Evolutionary conservation across 2,797 vertebrate species (phyloP).

Genomic region (Cottoperca gobio): DNA sequence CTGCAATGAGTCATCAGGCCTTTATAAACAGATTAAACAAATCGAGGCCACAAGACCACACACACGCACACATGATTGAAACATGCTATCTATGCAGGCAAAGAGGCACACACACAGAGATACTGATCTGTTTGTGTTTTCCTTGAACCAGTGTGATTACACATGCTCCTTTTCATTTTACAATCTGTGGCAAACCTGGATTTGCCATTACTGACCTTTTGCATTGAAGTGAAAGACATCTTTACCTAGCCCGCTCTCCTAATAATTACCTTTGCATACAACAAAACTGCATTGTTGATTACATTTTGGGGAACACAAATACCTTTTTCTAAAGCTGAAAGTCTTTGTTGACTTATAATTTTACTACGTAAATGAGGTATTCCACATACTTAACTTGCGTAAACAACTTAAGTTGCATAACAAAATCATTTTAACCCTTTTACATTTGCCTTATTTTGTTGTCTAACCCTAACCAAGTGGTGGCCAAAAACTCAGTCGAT

Average conservation of each 20-base stretch:
- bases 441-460: no score
- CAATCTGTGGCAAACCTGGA: neutral
- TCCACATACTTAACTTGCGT: no score
- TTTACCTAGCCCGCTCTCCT: neutral
- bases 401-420: no score
- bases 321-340: no score
- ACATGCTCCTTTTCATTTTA: neutral
- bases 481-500: no score
- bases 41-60: constrained; percentile 40
- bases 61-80: constrained; percentile 16
- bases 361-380: no score
- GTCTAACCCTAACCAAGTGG: no score
- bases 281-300: no score
- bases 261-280: no score
- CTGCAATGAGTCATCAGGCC: constrained; percentile 53
- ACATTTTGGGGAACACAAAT: no score
- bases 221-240: neutral
- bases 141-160: neutral
- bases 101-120: neutral
- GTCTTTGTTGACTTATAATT: no score
- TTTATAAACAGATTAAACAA: constrained; percentile 39
- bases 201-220: neutral
- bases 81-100: neutral
- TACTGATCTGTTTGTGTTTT: neutral
- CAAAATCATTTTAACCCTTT: no score